Conservation (phyloP, 2,888 invertebrate genomes). For the Euclidia mi region DNA sequence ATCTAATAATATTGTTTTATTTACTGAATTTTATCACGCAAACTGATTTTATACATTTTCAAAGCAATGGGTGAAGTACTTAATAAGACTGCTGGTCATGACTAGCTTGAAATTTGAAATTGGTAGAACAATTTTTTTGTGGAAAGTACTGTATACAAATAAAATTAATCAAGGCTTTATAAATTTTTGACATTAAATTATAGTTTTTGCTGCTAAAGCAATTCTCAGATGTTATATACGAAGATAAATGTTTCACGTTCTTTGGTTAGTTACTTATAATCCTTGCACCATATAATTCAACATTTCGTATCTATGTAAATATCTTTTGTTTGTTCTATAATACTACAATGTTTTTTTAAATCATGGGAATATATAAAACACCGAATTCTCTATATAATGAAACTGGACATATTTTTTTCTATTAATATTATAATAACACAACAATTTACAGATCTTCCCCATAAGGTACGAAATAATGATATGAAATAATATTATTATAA, state of each 20-base stretch:
- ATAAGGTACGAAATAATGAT: not conserved
- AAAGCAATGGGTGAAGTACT: no score
- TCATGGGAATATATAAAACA: no score
- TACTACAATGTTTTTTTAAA: no score
- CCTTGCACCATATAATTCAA: conserved; percentile 23
- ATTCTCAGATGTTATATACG: conserved; percentile 7
- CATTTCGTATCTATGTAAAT: no score
- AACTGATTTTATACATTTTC: no score
- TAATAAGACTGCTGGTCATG: no score
- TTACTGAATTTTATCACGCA: no score
- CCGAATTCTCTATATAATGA: not conserved
- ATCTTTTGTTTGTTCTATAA: no score
- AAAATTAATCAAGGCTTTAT: not conserved
- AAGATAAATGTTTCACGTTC: conserved; percentile 30
- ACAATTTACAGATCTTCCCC: not conserved
- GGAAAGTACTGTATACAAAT: not conserved
- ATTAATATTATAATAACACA: not conserved
- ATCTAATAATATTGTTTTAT: no score
- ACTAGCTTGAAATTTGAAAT: no score
- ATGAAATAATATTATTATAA: conserved; percentile 3
- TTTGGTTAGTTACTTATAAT: conserved; percentile 12
- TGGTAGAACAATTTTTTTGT: no score
- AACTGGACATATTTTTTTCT: conserved; percentile 1
- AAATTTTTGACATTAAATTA: not conserved
- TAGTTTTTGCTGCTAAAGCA: not conserved